These are phyloP conservation scores for Pangasius sanitwongsei DNA, from an alignment of 2,797 vertebrate genomes.

Conservation along the genomic window DNA sequence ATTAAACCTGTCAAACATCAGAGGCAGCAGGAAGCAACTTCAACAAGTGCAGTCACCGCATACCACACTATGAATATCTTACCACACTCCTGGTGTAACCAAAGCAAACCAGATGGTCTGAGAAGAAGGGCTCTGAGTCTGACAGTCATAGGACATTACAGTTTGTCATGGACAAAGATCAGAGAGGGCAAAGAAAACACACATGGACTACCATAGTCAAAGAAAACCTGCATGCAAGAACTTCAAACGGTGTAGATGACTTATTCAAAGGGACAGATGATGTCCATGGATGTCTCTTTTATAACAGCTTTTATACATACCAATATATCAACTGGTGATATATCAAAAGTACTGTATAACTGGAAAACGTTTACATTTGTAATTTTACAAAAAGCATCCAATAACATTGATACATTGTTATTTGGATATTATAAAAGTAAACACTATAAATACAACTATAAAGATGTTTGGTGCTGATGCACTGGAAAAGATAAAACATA, in stretches of 20 bases:
- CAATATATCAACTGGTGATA: not conserved
- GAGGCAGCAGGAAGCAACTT: constrained; percentile 68
- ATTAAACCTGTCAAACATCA: constrained; percentile 65
- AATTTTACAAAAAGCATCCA: not conserved
- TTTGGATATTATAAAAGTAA: not conserved
- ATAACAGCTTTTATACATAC: constrained; percentile 18
- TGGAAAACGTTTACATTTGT: not conserved
- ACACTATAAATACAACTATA: not conserved
- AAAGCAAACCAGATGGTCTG: constrained; percentile 86
- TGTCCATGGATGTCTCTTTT: constrained; percentile 32
- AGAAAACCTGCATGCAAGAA: constrained; percentile 65
- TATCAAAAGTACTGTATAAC: not conserved
- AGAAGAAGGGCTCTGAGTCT: constrained; percentile 64
- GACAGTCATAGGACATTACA: constrained; percentile 73
- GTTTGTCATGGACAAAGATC: constrained; percentile 79
- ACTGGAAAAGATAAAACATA: constrained; percentile 19
- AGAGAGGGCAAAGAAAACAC: constrained; percentile 68
- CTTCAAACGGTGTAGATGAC: constrained; percentile 47
- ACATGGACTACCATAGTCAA: constrained; percentile 74
- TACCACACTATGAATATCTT: constrained; percentile 84
- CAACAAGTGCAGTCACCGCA: constrained; percentile 76
- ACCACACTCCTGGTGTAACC: constrained; percentile 84
- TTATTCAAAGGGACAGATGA: constrained; percentile 45
- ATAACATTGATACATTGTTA: not conserved
- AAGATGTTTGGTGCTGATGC: constrained; percentile 18